Percentiles rank a stretch among this genome's conserved stretches.
phyloP scores from a whole-genome alignment of 2,113 vertebrate genomes.

The Hemibagrus wyckioides region DNA sequence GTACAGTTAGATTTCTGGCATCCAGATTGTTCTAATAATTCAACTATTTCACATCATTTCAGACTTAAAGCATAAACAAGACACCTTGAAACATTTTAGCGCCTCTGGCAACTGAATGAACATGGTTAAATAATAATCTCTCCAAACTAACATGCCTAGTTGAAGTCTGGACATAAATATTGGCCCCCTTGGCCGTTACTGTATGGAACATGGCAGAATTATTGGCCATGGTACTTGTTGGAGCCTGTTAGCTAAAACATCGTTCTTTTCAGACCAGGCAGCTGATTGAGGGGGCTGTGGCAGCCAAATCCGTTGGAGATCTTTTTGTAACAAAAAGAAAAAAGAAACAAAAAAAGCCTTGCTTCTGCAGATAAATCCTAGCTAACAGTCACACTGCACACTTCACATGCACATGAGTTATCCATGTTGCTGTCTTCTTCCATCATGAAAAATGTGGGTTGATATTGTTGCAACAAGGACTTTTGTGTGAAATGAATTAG shows the following conservation, averaged over 20 bases:
- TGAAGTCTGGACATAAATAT: not conserved
- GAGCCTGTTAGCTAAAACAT: slow-evolving; percentile 20
- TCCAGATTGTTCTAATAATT: not conserved
- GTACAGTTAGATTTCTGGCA: not conserved
- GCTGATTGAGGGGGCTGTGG: slow-evolving; percentile 5
- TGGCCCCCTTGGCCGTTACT: not conserved
- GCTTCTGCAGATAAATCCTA: not conserved
- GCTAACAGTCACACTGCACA: not conserved
- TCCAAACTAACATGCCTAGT: not conserved
- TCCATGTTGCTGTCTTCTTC: not conserved
- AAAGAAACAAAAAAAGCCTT: not conserved
- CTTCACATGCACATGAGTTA: not conserved
- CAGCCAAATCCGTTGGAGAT: not conserved
- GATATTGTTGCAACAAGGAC: not conserved
- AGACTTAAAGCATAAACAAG: not conserved
- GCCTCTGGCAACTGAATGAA: not conserved
- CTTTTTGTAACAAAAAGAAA: not conserved
- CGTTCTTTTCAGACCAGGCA: not conserved
- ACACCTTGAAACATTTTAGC: not conserved
- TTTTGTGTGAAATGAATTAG: not conserved
- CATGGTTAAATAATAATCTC: not conserved
- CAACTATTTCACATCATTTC: not conserved
- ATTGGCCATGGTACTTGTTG: not conserved
- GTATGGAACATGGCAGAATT: not conserved
- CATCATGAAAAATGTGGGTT: not conserved